phyloP scores from a whole-genome alignment of 2,888 invertebrate genomes.

The Coenonympha arcania region DNA sequence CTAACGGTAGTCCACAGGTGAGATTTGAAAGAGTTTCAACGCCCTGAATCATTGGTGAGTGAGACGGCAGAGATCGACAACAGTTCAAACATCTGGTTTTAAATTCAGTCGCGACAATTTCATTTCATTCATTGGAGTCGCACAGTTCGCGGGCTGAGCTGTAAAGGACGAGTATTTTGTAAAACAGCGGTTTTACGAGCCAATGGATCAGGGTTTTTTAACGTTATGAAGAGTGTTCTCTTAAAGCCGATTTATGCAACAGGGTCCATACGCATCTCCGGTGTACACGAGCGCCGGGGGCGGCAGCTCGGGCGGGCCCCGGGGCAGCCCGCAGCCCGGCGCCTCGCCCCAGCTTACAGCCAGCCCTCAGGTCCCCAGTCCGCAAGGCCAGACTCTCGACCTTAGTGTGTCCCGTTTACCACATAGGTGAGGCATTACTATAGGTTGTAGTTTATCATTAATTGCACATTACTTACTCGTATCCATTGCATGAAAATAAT shows the following conservation, averaged over 20 bases:
- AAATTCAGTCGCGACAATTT: not conserved
- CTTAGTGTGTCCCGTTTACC: constrained; percentile 89
- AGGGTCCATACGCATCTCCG: constrained; percentile 84
- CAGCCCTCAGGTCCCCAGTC: constrained; percentile 92
- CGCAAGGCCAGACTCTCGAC: constrained; percentile 92
- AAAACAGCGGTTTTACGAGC: constrained; percentile 1
- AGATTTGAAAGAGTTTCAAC: constrained; percentile 33
- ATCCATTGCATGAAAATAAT: not conserved
- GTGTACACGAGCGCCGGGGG: constrained; percentile 84
- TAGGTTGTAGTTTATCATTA: constrained; percentile 8
- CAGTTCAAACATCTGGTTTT: not conserved
- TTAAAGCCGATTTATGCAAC: constrained; percentile 58
- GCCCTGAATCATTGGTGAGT: constrained; percentile 7
- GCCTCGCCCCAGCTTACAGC: constrained; percentile 86
- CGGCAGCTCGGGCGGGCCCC: constrained; percentile 79
- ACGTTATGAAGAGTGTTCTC: constrained; percentile 17
- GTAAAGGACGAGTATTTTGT: not conserved
- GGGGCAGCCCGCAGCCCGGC: constrained; percentile 88
- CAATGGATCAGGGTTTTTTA: constrained; percentile 14
- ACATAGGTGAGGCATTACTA: constrained; percentile 79
- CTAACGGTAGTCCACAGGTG: constrained; percentile 91
- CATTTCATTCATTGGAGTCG: too few species aligned
- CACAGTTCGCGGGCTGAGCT: not conserved
- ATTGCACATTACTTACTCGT: not conserved
- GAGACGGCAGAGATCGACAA: not conserved